Percentiles rank a stretch among this genome's conserved stretches.
Evolutionary conservation across 1,140 invertebrate genomes (phyloP).

Genomic region (Acromyrmex echinatior): DNA sequence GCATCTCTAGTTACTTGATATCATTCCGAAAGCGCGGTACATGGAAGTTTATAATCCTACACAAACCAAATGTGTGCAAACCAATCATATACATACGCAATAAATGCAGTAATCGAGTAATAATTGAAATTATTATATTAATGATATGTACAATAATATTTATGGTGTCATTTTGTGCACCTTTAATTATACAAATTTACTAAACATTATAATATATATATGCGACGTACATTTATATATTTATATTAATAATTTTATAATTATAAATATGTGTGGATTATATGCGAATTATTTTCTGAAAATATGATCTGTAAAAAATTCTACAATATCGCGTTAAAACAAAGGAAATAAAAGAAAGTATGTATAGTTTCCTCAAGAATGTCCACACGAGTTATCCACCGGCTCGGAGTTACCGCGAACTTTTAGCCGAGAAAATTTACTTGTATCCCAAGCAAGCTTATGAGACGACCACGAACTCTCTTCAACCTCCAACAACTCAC

Average conservation of each 20-base stretch:
- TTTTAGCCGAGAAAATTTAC: slow-evolving; percentile 61
- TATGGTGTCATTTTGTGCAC: slow-evolving; percentile 24
- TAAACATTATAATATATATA: slow-evolving; percentile 2
- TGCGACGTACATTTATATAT: not conserved
- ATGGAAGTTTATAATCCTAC: not conserved
- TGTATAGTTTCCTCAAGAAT: slow-evolving; percentile 18
- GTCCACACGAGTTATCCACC: slow-evolving; percentile 36
- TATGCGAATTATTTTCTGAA: not conserved
- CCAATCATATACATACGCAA: not conserved
- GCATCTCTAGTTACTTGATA: not conserved
- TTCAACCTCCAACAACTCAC: slow-evolving; percentile 48
- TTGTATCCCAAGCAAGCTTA: slow-evolving; percentile 50
- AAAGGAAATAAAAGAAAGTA: slow-evolving; percentile 1
- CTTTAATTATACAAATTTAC: slow-evolving; percentile 27
- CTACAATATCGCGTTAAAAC: slow-evolving; percentile 25
- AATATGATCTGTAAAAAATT: slow-evolving; percentile 19
- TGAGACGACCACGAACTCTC: slow-evolving; percentile 51
- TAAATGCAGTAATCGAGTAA: not conserved
- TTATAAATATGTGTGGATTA: not conserved
- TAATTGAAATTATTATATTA: slow-evolving; percentile 16
- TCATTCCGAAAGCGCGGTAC: not conserved
- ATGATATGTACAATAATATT: slow-evolving; percentile 21
- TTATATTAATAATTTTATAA: not conserved
- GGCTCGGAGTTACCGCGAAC: slow-evolving; percentile 47
- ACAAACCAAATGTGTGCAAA: not conserved